Conservation (phyloP, 2,888 invertebrate species). For the Drosophila hamatofila region DNA sequence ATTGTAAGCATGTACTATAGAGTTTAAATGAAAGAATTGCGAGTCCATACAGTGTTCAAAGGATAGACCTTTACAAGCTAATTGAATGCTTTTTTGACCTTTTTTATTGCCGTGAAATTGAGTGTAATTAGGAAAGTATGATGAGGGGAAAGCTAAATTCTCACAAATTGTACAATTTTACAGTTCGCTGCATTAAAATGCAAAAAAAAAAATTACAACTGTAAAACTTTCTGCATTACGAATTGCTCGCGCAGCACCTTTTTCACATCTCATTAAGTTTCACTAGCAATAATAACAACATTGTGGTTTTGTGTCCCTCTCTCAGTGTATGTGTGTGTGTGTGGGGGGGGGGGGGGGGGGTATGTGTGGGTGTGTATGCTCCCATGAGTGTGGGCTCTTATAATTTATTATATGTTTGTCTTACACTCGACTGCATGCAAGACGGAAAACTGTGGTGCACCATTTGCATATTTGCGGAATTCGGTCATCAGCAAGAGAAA, state of each 20-base stretch:
- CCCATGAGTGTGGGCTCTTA: conserved; percentile 30
- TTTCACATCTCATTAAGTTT: conserved; percentile 74
- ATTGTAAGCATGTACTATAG: no score
- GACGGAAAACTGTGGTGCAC: conserved; percentile 18
- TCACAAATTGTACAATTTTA: conserved; percentile 44
- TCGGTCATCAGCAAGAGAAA: background rate
- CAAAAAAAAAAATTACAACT: conserved; percentile 49
- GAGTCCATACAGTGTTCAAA: no score
- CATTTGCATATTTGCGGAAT: background rate
- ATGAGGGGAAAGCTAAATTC: background rate
- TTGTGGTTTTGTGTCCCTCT: conserved; percentile 2
- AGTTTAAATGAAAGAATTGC: background rate
- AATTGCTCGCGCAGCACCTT: conserved; percentile 54
- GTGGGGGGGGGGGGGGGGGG: conserved; percentile 13
- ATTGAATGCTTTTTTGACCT: background rate
- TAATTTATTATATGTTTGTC: conserved; percentile 76
- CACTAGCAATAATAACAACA: conserved; percentile 40
- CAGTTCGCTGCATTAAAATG: conserved; percentile 72
- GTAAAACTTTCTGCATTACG: conserved; percentile 33
- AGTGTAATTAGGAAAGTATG: conserved; percentile 21
- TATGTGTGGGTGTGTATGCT: conserved; percentile 8
- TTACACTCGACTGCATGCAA: conserved; percentile 67
- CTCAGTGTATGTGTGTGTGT: background rate
- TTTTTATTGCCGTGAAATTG: conserved; percentile 4
- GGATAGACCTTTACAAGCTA: background rate